Evolutionary conservation across 1,140 invertebrate genomes (phyloP).

Genomic region (Propsilocerus akamusi): DNA sequence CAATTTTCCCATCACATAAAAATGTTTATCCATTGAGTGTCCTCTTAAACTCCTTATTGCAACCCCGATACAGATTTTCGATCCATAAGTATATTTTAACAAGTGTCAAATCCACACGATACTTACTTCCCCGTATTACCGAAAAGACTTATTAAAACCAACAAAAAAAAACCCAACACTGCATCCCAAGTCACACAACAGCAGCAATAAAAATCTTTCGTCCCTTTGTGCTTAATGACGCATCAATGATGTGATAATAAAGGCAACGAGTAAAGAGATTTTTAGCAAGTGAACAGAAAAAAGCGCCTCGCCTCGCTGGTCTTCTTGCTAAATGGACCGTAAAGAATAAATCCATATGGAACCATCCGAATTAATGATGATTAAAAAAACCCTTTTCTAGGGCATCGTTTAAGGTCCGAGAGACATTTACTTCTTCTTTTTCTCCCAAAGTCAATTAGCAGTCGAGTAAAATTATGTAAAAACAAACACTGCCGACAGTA

Average conservation of each 20-base stretch:
- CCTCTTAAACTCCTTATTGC: background rate
- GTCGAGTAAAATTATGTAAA: background rate
- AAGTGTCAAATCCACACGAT: constrained; percentile 4
- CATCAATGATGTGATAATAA: background rate
- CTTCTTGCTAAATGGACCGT: background rate
- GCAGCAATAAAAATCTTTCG: no score
- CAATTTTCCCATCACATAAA: no score
- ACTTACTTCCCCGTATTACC: no score
- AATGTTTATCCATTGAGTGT: background rate
- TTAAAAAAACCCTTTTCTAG: no score
- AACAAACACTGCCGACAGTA: background rate
- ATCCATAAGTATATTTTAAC: background rate
- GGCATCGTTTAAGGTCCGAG: background rate
- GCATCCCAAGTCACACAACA: no score
- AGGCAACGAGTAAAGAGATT: background rate
- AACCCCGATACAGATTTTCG: background rate
- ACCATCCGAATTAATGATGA: background rate
- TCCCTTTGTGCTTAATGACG: background rate
- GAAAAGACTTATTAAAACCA: no score
- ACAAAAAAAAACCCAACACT: no score
- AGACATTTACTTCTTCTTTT: background rate
- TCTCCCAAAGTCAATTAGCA: background rate
- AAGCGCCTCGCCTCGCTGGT: background rate
- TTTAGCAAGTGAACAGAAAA: background rate
- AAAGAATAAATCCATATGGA: background rate